Base-by-base conservation (phyloP, 1,140 invertebrate species). In the Hirudo medicinalis region DNA sequence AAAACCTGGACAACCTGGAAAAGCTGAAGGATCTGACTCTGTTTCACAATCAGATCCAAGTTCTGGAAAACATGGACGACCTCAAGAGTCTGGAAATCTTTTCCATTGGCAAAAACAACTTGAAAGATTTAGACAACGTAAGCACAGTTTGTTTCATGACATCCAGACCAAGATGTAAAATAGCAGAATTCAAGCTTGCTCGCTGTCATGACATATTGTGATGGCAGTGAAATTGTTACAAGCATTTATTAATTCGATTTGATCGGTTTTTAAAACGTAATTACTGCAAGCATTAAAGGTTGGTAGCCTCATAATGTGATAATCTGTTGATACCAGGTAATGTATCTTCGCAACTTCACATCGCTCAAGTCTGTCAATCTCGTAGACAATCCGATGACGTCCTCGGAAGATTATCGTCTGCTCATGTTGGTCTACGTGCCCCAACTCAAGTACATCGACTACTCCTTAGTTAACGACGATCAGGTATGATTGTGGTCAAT, bases 51-150 rank as follows among this genome's bases (percentile, higher is more conserved):
- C 76, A 80, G 70, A 83, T 83, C 55, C 76, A 76, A 25, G 76
- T 74, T 17, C 78, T 83, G 32, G 81, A 83, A 77, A 83, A 83
- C 72, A 79, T 83, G 78, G 79, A 82, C 53, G 70, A 69, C 22
- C 75, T 82, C 0, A 74, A 73, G 49, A 87, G 90, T 74, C 82
- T 94, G 19, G 84, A 88, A 5, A 88, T 94, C 55, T 87, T 94
- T 32, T 92, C 89, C 75, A 86, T 93, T 77, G 91, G 90, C 22
- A 88, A 88, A 77, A 93, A 93, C 83, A 78, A 86, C 36, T 87
- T 93, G 57, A 80, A 85, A 53, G 85, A 88, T 77, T 85, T 86
- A 75, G 85, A 90, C 76, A 87, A 90, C 83, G 90, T 90, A 85
- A 80, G 82, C 78, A 70, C 25, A 40, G 29, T 63, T n/a, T n/a